Conservation (phyloP, 2,888 invertebrate genomes). For the Nemurella pictetii region DNA sequence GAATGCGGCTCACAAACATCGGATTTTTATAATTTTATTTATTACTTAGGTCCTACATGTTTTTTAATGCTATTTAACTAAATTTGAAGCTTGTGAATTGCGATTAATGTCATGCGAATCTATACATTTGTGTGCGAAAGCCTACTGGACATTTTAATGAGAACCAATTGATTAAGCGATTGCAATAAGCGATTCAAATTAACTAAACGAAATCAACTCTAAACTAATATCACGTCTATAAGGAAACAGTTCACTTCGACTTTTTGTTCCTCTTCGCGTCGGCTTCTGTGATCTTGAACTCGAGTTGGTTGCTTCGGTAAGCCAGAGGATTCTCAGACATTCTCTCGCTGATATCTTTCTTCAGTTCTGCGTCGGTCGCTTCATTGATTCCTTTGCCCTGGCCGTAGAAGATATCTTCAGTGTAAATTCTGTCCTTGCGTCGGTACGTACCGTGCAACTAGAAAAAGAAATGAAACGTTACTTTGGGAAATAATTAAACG, state of each 20-base stretch:
- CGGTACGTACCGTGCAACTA: conserved; percentile 71
- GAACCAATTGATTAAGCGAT: not conserved
- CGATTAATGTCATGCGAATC: not conserved
- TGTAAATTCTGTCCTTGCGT: conserved; percentile 64
- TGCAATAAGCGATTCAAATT: not conserved
- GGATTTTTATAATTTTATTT: too few species aligned
- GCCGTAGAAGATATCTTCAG: conserved; percentile 68
- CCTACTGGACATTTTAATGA: not conserved
- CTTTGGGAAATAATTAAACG: not conserved
- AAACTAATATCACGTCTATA: not conserved
- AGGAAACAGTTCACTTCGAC: not conserved
- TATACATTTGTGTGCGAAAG: too few species aligned
- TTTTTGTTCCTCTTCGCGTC: conserved; percentile 22
- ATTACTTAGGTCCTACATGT: too few species aligned
- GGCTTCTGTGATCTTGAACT: conserved; percentile 47
- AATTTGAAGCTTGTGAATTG: not conserved
- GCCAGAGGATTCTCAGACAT: conserved; percentile 56
- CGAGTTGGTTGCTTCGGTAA: conserved; percentile 51
- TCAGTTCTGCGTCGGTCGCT: conserved; percentile 57
- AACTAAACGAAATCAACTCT: not conserved
- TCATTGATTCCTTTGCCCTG: conserved; percentile 57
- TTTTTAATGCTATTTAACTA: not conserved
- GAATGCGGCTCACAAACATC: too few species aligned
- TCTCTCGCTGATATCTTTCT: conserved; percentile 54
- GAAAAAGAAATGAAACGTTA: conserved; percentile 38